Conservation (phyloP, 1,140 invertebrate genomes). For the Cydia strobilella region DNA sequence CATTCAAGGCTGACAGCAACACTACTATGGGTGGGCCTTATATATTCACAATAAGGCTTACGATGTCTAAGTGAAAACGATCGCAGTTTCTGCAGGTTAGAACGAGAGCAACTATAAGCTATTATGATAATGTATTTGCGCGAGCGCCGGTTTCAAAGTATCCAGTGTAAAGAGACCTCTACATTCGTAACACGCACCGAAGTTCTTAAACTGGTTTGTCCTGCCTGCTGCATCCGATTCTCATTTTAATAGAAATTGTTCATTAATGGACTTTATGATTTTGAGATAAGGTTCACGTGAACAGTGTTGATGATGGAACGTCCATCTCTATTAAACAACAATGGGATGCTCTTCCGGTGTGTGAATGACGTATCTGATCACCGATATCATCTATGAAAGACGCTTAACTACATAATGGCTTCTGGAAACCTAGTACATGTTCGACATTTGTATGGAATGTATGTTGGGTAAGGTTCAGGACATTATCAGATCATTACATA, state of each 20-base stretch:
- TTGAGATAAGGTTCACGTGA: no score
- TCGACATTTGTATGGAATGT: slow-evolving; percentile 1
- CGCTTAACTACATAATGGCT: slow-evolving; percentile 19
- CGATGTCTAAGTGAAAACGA: neutral
- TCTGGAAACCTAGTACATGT: slow-evolving; percentile 8
- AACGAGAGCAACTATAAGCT: neutral
- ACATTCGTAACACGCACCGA: neutral
- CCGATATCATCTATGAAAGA: slow-evolving; percentile 22
- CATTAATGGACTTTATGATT: no score
- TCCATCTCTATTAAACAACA: slow-evolving; percentile 39
- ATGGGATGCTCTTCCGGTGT: slow-evolving; percentile 36
- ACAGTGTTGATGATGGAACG: neutral
- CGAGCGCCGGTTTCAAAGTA: neutral
- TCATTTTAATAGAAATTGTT: no score
- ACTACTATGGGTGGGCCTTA: neutral
- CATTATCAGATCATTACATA: neutral
- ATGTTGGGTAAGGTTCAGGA: neutral
- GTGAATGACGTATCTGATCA: slow-evolving; percentile 13
- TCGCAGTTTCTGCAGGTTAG: neutral
- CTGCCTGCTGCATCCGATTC: neutral
- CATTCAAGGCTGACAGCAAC: slow-evolving; percentile 40
- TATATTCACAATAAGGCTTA: neutral
- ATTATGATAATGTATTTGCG: neutral
- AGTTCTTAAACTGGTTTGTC: neutral
- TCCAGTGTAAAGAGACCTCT: neutral